Base-by-base conservation (phyloP, 2,113 vertebrate species). In the Malaclemys terrapin region DNA sequence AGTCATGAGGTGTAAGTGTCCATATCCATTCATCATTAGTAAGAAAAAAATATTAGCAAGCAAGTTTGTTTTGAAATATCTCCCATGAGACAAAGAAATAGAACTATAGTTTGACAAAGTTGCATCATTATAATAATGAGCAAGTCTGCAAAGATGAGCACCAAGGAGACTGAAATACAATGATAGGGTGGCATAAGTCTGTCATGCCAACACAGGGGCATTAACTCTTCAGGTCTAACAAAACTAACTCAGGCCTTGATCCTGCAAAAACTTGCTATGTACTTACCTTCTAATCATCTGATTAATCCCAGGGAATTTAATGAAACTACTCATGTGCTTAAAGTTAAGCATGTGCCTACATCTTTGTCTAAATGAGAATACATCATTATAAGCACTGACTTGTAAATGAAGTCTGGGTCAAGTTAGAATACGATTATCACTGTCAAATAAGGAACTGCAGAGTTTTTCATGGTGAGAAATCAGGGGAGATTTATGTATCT, bases 401-500 rank as follows among this genome's bases (percentile, higher is more conserved):
- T 76, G 42, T 76, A 81, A 88, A 91, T 76, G 20, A 94, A 84
- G 80, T 89, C 7, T 3, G 29, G 52, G 38, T 94, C 38, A 94
- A 82, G 84, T 76, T 82, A 78, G 42, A 72, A 89, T 85, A 72
- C 2, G 6, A 4, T 75, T 85, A 85, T 56, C n/a, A 27, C 57
- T 29, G 16, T 62, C 84, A 90, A 81, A 93, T 0, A 7, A 0
- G 31, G 14, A 6, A 76, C 80, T 22, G 49, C 49, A 80, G 24
- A 92, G 83, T 0, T 79, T 88, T 95, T 65, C 80, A 78, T 81
- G 1, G 35, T 49, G 24, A 93, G 45, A 93, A 72, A 92, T 88
- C 47, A 59, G 47, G 93, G 89, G 13, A 85, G 42, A 53, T 47
- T 88, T 76, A 47, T 2, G 8, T 56, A 54, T n/a, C 82, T 88